Conservation (phyloP, 2,888 invertebrate genomes). For the Gryllus longicercus region DNA sequence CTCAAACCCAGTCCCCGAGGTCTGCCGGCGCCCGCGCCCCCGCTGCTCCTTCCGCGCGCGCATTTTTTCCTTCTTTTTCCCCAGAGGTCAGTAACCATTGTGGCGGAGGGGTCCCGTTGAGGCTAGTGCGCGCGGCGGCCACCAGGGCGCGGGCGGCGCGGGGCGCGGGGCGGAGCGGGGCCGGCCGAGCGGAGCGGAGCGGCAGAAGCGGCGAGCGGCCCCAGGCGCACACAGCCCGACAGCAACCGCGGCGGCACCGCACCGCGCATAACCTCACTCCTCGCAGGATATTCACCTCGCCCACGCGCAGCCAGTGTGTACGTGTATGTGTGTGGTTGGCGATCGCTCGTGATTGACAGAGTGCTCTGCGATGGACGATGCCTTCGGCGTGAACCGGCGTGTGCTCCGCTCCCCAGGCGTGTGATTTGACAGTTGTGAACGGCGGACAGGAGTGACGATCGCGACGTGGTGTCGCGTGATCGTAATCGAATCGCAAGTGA, state of each 20-base stretch:
- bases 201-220: no score
- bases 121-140: background rate
- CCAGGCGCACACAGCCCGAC: background rate
- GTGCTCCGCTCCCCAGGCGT: no score
- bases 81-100: slow-evolving; percentile 4
- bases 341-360: background rate
- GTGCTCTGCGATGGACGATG: background rate
- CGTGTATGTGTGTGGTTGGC: background rate
- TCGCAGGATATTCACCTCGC: background rate
- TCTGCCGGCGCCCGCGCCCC: background rate
- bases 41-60: background rate
- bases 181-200: no score
- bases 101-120: background rate
- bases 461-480: no score
- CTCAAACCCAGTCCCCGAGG: background rate
- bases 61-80: slow-evolving; percentile 17
- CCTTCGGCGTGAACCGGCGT: no score
- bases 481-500: no score
- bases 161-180: no score
- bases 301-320: background rate
- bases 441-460: no score
- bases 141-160: background rate
- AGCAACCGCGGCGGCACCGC: background rate
- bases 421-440: no score
- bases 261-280: background rate